These are phyloP conservation scores for Drosophila meridiana DNA, from an alignment of 2,888 invertebrate genomes.

Conservation along the genomic window DNA sequence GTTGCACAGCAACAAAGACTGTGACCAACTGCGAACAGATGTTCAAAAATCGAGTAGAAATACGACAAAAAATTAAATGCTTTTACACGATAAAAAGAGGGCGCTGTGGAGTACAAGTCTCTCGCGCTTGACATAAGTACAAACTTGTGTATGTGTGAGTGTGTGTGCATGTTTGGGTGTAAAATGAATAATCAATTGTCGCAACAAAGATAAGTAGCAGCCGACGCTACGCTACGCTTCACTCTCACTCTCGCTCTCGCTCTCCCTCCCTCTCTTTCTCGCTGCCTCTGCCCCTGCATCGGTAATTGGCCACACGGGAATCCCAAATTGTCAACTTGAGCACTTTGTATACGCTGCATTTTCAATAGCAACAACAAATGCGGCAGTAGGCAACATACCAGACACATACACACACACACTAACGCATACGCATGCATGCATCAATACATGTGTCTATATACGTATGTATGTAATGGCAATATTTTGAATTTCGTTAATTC, in stretches of 20 bases:
- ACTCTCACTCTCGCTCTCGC: constrained; percentile 1
- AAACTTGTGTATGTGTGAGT: constrained; percentile 11
- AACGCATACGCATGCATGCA: constrained; percentile 11
- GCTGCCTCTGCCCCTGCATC: neutral
- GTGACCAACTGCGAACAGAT: constrained; percentile 36
- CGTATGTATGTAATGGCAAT: constrained; percentile 48
- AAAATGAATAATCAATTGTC: constrained; percentile 74
- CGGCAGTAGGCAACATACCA: constrained; percentile 16
- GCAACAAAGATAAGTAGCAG: constrained; percentile 30
- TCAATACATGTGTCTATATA: neutral
- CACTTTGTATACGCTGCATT: constrained; percentile 57
- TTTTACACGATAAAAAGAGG: constrained; percentile 27
- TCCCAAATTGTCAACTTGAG: constrained; percentile 65
- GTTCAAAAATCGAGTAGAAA: constrained; percentile 46
- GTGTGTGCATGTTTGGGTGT: constrained; percentile 17
- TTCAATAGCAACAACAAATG: constrained; percentile 38
- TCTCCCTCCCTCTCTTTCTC: neutral
- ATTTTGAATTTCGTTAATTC: constrained; percentile 54
- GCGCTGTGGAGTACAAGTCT: constrained; percentile 14
- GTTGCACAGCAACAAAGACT: constrained; percentile 14
- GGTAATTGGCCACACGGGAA: constrained; percentile 75
- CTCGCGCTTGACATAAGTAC: constrained; percentile 7
- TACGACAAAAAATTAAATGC: constrained; percentile 24
- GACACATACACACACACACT: constrained; percentile 10
- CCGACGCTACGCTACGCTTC: constrained; percentile 7